Evolutionary conservation across 2,888 invertebrate species (phyloP).

Genomic region (Malthinus flaveolus): DNA sequence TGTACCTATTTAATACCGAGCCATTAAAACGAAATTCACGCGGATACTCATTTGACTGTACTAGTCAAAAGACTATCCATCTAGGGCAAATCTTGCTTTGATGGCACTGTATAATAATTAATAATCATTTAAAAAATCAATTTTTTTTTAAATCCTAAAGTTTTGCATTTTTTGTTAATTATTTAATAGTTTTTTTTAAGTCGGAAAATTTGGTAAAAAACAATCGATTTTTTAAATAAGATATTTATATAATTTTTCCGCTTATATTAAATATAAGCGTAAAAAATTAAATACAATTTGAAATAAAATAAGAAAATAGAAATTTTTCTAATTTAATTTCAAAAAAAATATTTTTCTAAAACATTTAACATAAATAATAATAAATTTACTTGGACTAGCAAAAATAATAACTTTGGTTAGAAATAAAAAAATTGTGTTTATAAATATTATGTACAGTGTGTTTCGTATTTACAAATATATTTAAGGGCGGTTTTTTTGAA

Average conservation of each 20-base stretch:
- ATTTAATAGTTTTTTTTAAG: no score
- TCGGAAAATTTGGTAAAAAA: no score
- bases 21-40: no score
- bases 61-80: no score
- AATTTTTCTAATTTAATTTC: background rate
- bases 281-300: slow-evolving; percentile 6
- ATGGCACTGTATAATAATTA: slow-evolving; percentile 38
- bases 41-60: no score
- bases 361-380: slow-evolving; percentile 1
- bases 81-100: no score
- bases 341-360: background rate
- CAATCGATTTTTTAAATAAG: no score
- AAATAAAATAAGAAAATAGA: slow-evolving; percentile 2
- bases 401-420: slow-evolving; percentile 51
- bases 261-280: slow-evolving; percentile 33
- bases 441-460: slow-evolving; percentile 27
- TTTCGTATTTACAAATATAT: slow-evolving; percentile 32
- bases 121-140: slow-evolving; percentile 11
- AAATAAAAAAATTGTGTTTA: slow-evolving; percentile 29
- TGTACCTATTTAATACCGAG: slow-evolving; percentile 55
- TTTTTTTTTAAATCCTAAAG: background rate
- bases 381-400: slow-evolving; percentile 46
- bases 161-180: background rate
- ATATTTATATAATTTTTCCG: background rate
- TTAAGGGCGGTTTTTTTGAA: slow-evolving; percentile 11